Percentiles rank a stretch among this genome's conserved stretches.
Evolutionary conservation across 2,797 vertebrate species (phyloP).

Genomic region (Nannoperca australis): DNA sequence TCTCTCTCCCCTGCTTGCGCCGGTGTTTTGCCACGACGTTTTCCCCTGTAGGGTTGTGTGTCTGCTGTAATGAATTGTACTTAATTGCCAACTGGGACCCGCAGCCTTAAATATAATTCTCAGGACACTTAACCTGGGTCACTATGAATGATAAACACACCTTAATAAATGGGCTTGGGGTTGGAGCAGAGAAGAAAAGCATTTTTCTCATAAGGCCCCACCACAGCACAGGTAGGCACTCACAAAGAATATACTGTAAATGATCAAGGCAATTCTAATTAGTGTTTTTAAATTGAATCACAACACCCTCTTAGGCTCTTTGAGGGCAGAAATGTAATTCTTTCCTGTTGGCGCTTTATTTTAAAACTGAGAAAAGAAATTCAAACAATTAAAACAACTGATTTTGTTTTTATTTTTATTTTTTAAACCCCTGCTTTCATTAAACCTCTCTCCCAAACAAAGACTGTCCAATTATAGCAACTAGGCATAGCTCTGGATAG

Average conservation of each 20-base stretch:
- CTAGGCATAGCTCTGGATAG: not conserved
- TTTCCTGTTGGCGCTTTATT: constrained; percentile 11
- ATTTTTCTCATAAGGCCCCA: constrained; percentile 54
- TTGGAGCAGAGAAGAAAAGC: constrained; percentile 60
- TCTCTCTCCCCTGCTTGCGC: constrained; percentile 45
- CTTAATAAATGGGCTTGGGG: constrained; percentile 77
- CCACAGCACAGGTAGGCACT: constrained; percentile 46
- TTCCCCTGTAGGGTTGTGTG: constrained; percentile 74
- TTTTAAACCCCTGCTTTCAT: not conserved
- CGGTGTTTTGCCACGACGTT: constrained; percentile 61
- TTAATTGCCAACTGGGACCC: constrained; percentile 83
- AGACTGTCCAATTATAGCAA: not conserved
- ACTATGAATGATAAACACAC: constrained; percentile 82
- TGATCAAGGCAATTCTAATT: constrained; percentile 42
- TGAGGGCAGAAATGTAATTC: constrained; percentile 9
- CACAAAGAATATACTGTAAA: constrained; percentile 28
- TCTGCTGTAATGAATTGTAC: constrained; percentile 85
- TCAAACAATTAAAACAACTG: constrained; percentile 1
- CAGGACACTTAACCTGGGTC: constrained; percentile 84
- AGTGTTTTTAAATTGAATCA: constrained; percentile 43
- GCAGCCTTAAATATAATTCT: constrained; percentile 83
- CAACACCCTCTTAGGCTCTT: constrained; percentile 13
- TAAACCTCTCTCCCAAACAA: not conserved
- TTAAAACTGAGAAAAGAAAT: constrained; percentile 3
- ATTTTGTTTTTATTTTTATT: not conserved